Percentiles rank a stretch among this genome's conserved stretches.
phyloP scores from a whole-genome alignment of 2,888 invertebrate genomes.

The Ochropleura leucogaster region DNA sequence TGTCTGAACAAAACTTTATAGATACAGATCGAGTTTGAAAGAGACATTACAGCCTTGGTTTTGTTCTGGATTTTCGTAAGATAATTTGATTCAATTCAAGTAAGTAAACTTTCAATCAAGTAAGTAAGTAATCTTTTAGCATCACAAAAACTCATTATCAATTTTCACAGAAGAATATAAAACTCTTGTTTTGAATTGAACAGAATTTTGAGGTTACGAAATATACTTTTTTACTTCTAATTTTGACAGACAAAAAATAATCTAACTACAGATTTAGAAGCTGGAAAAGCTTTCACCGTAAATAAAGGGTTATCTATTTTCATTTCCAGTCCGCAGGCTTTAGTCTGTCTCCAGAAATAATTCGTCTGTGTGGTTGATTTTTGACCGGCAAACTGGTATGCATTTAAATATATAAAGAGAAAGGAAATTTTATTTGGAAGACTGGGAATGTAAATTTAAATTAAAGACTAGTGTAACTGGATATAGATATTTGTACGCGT shows the following conservation, averaged over 20 bases:
- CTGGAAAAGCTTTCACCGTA: not conserved
- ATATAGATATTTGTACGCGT: not conserved
- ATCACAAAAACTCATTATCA: not conserved
- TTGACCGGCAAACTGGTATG: not conserved
- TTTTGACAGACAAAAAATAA: not conserved
- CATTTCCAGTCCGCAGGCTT: not conserved
- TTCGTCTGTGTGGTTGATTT: not conserved
- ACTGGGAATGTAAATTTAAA: not conserved
- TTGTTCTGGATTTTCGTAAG: not conserved
- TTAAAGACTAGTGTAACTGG: not conserved
- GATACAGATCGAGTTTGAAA: not conserved
- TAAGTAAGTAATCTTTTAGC: not conserved
- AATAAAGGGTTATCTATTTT: constrained; percentile 13
- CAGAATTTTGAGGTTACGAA: not conserved
- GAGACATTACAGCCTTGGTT: not conserved
- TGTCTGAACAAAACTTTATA: not conserved
- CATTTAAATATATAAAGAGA: not conserved
- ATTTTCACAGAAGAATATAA: not conserved
- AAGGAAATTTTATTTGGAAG: not conserved
- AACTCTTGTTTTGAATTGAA: not conserved
- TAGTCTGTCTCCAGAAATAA: not conserved
- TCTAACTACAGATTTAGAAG: not conserved
- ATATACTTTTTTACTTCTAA: not conserved
- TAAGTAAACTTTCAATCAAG: not conserved
- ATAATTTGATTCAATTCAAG: too few species aligned